Percentiles rank a stretch among this genome's conserved stretches.
Evolutionary conservation across 2,113 vertebrate species (phyloP).

Genomic region (Zingel zingel): DNA sequence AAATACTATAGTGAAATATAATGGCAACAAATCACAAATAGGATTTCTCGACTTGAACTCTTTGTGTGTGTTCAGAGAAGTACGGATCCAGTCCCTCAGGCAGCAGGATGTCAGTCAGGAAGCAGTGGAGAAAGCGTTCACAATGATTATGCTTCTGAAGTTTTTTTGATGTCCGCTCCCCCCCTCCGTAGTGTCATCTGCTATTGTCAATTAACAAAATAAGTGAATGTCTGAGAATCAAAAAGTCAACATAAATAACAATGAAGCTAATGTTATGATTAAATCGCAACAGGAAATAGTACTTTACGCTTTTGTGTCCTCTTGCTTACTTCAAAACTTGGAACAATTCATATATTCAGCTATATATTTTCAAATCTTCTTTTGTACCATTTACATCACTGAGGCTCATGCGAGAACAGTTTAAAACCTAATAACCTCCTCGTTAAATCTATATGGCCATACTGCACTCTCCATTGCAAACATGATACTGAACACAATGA

Average conservation of each 20-base stretch:
- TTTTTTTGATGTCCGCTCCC: not conserved
- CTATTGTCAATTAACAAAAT: constrained; percentile 9
- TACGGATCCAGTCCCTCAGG: constrained; percentile 46
- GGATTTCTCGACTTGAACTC: constrained; percentile 62
- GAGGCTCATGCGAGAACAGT: constrained; percentile 28
- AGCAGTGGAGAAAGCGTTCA: constrained; percentile 40
- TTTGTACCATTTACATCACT: constrained; percentile 36
- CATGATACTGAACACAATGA: constrained; percentile 9
- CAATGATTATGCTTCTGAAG: constrained; percentile 52
- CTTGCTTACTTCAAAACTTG: not conserved
- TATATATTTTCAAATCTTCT: not conserved
- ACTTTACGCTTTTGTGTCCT: constrained; percentile 22
- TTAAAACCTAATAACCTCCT: constrained; percentile 1
- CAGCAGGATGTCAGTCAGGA: constrained; percentile 19
- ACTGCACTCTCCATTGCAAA: constrained; percentile 1
- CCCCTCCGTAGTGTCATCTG: not conserved
- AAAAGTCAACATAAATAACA: constrained; percentile 28
- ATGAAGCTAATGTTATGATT: not conserved
- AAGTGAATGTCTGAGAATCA: not conserved
- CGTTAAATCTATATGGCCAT: not conserved
- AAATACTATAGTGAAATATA: constrained; percentile 82
- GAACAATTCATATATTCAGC: not conserved
- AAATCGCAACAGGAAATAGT: constrained; percentile 1
- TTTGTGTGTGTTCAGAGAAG: constrained; percentile 58
- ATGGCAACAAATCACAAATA: constrained; percentile 77